A percentile compares a stretch with the other conserved stretches of the same genome.
These are phyloP conservation scores for Dicaeum eximium DNA, from an alignment of 2,113 vertebrate genomes.

Conservation along the genomic window DNA sequence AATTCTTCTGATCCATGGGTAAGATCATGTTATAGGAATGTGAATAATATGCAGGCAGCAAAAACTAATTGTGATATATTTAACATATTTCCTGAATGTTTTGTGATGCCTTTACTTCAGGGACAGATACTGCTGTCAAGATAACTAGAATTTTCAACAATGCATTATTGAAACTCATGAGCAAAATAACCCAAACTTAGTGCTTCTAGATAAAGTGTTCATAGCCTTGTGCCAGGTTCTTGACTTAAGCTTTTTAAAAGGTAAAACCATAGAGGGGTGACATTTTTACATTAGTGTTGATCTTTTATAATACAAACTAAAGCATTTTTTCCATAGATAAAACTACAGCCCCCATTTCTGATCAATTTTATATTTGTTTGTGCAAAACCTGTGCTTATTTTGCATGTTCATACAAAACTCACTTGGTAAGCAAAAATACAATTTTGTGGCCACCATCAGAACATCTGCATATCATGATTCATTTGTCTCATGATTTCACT, in stretches of 20 bases:
- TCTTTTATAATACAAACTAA: not conserved
- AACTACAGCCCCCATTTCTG: not conserved
- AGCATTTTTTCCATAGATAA: not conserved
- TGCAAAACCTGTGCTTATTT: not conserved
- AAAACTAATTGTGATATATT: not conserved
- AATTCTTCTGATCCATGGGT: conserved; percentile 93
- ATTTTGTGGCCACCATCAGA: not conserved
- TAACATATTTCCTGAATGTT: not conserved
- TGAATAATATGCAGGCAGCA: not conserved
- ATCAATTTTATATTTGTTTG: not conserved
- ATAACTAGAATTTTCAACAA: not conserved
- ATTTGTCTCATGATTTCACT: not conserved
- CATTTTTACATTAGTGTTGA: not conserved
- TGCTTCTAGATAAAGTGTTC: not conserved
- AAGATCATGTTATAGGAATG: conserved; percentile 31
- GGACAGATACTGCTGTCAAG: not conserved
- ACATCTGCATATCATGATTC: not conserved
- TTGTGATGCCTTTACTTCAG: conserved; percentile 6
- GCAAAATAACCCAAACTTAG: not conserved
- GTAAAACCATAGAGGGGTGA: not conserved
- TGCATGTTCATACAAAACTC: not conserved
- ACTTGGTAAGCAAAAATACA: not conserved
- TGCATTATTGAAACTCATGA: not conserved
- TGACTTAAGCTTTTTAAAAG: not conserved
- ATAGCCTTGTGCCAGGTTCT: not conserved